Conservation (phyloP, 2,888 invertebrate genomes). For the Leptinotarsa juncta region DNA sequence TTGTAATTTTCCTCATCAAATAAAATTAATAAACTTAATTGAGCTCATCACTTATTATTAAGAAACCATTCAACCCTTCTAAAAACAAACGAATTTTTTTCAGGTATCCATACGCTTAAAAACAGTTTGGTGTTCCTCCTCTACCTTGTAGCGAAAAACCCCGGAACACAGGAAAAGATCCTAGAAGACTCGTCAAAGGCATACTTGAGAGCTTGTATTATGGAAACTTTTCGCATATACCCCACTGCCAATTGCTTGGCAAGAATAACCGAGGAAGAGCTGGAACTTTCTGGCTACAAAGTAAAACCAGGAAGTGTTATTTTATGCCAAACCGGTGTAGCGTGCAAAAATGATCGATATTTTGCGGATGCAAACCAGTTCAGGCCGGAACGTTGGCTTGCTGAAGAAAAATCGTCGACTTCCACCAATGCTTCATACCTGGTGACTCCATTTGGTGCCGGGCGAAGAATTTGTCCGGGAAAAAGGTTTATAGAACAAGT, state of each 20-base stretch:
- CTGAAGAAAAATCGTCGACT: slow-evolving; percentile 61
- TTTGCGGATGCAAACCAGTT: slow-evolving; percentile 79
- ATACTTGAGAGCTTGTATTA: slow-evolving; percentile 82
- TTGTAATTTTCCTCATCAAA: too few species aligned
- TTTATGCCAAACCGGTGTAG: slow-evolving; percentile 85
- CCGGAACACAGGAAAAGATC: slow-evolving; percentile 75
- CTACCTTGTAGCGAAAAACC: slow-evolving; percentile 78
- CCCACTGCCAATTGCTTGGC: slow-evolving; percentile 86
- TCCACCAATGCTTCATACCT: slow-evolving; percentile 71
- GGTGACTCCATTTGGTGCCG: slow-evolving; percentile 84
- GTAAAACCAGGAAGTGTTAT: slow-evolving; percentile 82
- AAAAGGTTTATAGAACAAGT: slow-evolving; percentile 86
- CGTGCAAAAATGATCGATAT: slow-evolving; percentile 80
- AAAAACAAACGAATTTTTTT: slow-evolving; percentile 18
- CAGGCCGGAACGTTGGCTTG: slow-evolving; percentile 83
- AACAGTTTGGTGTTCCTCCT: slow-evolving; percentile 85
- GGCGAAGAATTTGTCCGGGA: slow-evolving; percentile 86
- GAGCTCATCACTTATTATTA: too few species aligned
- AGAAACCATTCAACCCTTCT: too few species aligned
- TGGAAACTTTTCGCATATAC: slow-evolving; percentile 78
- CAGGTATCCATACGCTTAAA: slow-evolving; percentile 86
- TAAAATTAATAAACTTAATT: too few species aligned
- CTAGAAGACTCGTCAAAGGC: slow-evolving; percentile 68
- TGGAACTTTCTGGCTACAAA: slow-evolving; percentile 76
- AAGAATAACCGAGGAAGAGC: slow-evolving; percentile 78